A percentile compares a stretch with the other conserved stretches of the same genome.
These are phyloP conservation scores for Sclerurus mexicanus DNA, from an alignment of 2,113 vertebrate genomes.

Conservation along the genomic window DNA sequence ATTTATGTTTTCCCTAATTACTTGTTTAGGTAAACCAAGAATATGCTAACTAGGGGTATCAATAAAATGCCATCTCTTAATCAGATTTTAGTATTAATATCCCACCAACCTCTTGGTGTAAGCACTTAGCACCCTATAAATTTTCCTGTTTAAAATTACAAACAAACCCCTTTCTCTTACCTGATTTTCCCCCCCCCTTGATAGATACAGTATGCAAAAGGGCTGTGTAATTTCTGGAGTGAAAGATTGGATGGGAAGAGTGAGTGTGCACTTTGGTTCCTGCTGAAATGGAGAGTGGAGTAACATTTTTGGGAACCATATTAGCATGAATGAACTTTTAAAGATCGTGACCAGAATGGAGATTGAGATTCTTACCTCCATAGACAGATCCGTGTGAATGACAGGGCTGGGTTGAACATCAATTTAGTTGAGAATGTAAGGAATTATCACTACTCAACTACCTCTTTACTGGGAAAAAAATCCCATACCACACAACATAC, in stretches of 20 bases:
- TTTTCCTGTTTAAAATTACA: background rate
- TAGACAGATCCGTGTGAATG: background rate
- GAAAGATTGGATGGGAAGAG: background rate
- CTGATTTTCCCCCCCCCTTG: background rate
- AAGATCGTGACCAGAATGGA: background rate
- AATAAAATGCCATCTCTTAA: background rate
- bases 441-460: background rate
- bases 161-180: background rate
- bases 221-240: background rate
- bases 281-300: background rate
- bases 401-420: background rate
- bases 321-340: background rate
- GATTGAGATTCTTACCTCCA: background rate
- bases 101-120: background rate
- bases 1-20: background rate
- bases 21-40: background rate
- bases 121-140: background rate
- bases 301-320: background rate
- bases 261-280: background rate
- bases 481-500: rapidly evolving
- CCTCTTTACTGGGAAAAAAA: background rate
- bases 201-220: background rate
- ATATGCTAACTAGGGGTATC: background rate
- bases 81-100: background rate
- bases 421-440: background rate